Evolutionary conservation across 2,797 vertebrate genomes (phyloP), one percentile per base, ranked within the genome.

Genomic region (Alectoris magna): DNA sequence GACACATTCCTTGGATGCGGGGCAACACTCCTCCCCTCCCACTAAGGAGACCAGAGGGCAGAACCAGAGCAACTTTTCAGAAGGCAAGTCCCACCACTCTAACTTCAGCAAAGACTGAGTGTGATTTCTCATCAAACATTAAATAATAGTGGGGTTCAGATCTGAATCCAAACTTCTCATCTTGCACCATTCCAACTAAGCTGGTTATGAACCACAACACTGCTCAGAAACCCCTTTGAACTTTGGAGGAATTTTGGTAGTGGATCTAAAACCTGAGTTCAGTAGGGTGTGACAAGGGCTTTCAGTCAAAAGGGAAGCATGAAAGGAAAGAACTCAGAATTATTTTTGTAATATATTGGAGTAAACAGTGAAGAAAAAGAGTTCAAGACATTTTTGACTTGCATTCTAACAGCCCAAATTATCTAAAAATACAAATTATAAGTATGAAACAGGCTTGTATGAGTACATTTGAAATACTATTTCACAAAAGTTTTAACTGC

Each of bases 401-500:
- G 64, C 74, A 90, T 88, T 88, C 74, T 80, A 93, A 85, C 93
- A 92, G 87, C 77, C 77, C 91, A 94, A 93, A 77, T 91, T 83
- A 23, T 91, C 74, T 83, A 94, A 93, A 95, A 96, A 95, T 93
- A 95, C 59, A 96, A 96, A 96, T 88, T 96, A 91, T 93, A 96
- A 92, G 87, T 90, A 78, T 46, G 89, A 91, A 96, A 74, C 84
- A 73, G 87, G 44, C 39, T 77, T 93, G 70, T 38, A 56, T 27
- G 72, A 63, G 51, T 87, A 90, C 41, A 81, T 84, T 94, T 95
- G 66, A 93, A 94, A 68, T 93, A 94, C 76, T 72, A 93, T 93
- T 96, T 96, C 91, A 93, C 94, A 91, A 95, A 95, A 95, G 93
- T 94, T 97, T 96, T 96, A 95, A 91, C 96, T 90, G 91, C 8